A percentile compares a stretch with the other conserved stretches of the same genome.
Conservation (phyloP, 1,140 invertebrate species). For the Lasaia peninsularis region DNA sequence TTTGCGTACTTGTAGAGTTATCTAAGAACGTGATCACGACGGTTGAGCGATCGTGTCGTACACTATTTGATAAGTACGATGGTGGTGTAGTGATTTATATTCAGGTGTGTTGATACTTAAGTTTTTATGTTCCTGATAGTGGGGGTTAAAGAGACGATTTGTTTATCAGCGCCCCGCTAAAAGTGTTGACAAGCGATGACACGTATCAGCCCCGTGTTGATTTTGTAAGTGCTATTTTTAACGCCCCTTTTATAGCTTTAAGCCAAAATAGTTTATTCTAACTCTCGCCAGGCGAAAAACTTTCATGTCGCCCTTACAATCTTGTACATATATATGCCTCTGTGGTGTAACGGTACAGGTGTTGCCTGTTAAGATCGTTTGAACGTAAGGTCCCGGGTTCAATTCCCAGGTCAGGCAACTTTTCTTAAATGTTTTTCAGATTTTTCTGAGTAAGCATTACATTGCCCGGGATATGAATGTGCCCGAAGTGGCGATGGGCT, state of each 20-base stretch:
- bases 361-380: too few relatives aligned
- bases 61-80: slow-evolving; percentile 63
- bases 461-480: too few relatives aligned
- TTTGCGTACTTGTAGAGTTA: slow-evolving; percentile 15
- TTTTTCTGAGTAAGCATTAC: too few relatives aligned
- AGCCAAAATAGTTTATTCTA: slow-evolving; percentile 20
- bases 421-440: too few relatives aligned
- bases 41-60: slow-evolving; percentile 59
- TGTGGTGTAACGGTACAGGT: too few relatives aligned
- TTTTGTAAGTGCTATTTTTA: slow-evolving; percentile 69
- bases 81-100: slow-evolving; percentile 65
- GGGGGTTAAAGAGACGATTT: slow-evolving; percentile 28
- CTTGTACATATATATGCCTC: too few relatives aligned
- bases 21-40: slow-evolving; percentile 41
- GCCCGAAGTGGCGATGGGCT: too few relatives aligned
- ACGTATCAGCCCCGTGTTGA: slow-evolving; percentile 55
- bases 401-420: too few relatives aligned
- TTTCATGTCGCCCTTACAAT: too few relatives aligned
- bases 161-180: slow-evolving; percentile 12
- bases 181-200: slow-evolving; percentile 52
- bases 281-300: background rate
- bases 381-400: too few relatives aligned
- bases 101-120: slow-evolving; percentile 67
- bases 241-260: slow-evolving; percentile 55
- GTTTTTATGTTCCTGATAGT: slow-evolving; percentile 67